Evolutionary conservation across 2,888 invertebrate species (phyloP), one percentile per base, ranked within the genome.

Genomic region (Xestobium rufovillosum): DNA sequence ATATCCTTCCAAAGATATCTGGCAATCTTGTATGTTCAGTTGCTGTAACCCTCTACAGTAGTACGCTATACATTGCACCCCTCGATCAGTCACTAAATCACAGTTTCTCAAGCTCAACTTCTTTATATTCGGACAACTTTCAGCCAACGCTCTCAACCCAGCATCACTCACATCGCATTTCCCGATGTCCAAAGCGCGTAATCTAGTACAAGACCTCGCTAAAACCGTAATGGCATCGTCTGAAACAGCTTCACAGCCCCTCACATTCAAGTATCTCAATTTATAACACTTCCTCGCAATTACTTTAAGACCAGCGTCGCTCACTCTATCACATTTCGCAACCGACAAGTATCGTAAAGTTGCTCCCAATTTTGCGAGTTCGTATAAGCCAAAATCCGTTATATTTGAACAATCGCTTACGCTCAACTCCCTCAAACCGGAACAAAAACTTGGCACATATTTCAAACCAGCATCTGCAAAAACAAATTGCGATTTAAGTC

Each of bases 151-250:
- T 56, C 85, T 75, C 32, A 94, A 68, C 0, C 91, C 91, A 14
- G 85, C 80, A 64, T 94, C 92, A 15, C 89, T 90, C 0, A 94
- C 83, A 66, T 92, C 92, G 64, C 92, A 92, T 59, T 92, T 92
- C 4, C 94, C 92, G 31, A 92, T 78, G 59, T 94, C 94, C 4
- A 94, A 67, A 0, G 92, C 91, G 34, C 90, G 71, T 16, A 94
- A 67, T 27, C 91, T 73, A 1, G 88, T 85, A 60, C 92, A 92
- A 8, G 85, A 85, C 40, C 86, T 71, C 0, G 89, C 89, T 42
- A 94, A 70, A 1, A 87, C 83, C 32, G 87, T 84, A 47, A 92
- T 81, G 4, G 90, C 87, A 56, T 88, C 89, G 59, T 94, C 94
- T n/a, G 90, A 90, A 2, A 94, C 80, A 0, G 90, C 91, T 48